These are phyloP conservation scores for Hyposoter didymator DNA, from an alignment of 2,888 invertebrate species.

Conservation along the genomic window DNA sequence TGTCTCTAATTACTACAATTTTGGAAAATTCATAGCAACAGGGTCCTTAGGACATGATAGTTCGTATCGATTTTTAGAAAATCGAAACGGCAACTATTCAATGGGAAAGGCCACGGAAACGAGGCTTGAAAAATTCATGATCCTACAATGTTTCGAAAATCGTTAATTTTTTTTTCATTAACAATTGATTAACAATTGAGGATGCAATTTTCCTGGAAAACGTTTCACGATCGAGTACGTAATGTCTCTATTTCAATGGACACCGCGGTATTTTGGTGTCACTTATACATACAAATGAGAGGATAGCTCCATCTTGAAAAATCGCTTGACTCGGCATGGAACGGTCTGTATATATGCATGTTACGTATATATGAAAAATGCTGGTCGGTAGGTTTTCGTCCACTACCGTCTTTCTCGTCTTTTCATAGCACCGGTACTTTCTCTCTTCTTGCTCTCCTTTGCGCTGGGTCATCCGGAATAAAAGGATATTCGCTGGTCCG, in stretches of 20 bases:
- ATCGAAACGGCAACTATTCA: too few species aligned
- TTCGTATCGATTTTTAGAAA: too few species aligned
- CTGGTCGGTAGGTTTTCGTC: conserved; percentile 45
- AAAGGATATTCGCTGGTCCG: conserved; percentile 75
- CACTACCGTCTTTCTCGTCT: conserved; percentile 66
- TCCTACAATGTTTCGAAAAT: too few species aligned
- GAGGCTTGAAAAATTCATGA: too few species aligned
- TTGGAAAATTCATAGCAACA: too few species aligned
- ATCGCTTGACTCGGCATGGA: background rate
- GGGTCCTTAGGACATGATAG: too few species aligned
- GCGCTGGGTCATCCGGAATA: conserved; percentile 73
- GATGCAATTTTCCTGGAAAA: background rate
- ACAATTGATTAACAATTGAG: background rate
- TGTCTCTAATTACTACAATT: too few species aligned
- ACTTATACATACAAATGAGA: background rate
- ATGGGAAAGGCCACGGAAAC: too few species aligned
- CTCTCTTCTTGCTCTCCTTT: conserved; percentile 44
- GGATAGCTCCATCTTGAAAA: background rate
- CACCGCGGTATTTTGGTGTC: background rate
- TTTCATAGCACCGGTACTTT: conserved; percentile 42
- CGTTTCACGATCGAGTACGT: background rate
- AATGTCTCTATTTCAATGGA: background rate
- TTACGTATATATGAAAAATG: conserved; percentile 49
- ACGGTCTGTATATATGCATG: background rate
- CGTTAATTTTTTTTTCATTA: background rate